Evolutionary conservation across 2,797 vertebrate genomes (phyloP).

Genomic region (Sebastes diaconus): DNA sequence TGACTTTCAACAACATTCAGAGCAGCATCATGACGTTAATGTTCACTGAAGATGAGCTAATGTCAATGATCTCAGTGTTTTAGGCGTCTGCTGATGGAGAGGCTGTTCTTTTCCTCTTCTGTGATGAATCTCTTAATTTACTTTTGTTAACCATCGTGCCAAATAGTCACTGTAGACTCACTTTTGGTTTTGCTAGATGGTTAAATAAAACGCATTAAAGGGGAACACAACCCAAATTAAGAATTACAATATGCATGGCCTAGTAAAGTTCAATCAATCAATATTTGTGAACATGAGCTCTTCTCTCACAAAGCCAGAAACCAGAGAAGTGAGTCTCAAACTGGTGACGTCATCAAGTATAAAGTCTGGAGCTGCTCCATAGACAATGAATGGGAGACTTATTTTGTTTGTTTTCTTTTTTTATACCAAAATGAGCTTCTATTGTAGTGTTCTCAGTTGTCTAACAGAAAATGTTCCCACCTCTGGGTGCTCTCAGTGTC

Average conservation of each 20-base stretch:
- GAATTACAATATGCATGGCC: too few species aligned
- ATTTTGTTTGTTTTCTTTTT: too few species aligned
- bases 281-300: too few species aligned
- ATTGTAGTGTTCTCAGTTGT: too few species aligned
- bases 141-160: background rate
- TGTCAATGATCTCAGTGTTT: background rate
- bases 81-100: background rate
- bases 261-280: too few species aligned
- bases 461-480: too few species aligned
- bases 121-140: background rate
- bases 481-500: too few species aligned
- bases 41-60: fast-evolving
- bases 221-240: too few species aligned
- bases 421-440: fast-evolving
- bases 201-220: background rate
- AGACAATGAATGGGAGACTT: too few species aligned
- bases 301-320: too few species aligned
- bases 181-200: background rate
- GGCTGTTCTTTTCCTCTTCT: fast-evolving
- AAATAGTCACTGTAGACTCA: background rate
- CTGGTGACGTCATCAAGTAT: too few species aligned
- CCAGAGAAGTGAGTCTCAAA: fast-evolving
- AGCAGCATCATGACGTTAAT: background rate
- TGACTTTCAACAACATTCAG: background rate
- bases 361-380: too few species aligned